phyloP scores from a whole-genome alignment of 2,797 vertebrate genomes.

The Gymnodraco acuticeps region DNA sequence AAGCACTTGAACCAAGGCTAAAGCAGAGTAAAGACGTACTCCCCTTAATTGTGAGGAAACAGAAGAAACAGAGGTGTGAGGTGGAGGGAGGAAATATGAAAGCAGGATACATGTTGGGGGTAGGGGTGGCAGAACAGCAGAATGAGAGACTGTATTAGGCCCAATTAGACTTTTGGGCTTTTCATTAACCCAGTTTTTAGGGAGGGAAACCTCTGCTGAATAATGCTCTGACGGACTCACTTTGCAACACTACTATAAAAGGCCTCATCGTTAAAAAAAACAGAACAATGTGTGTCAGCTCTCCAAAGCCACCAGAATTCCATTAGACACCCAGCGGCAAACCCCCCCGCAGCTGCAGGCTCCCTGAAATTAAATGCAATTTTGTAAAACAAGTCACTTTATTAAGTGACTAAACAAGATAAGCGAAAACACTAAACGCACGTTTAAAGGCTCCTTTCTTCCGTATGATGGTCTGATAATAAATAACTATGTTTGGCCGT shows the following conservation, averaged over 20 bases:
- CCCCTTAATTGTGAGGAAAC: constrained; percentile 70
- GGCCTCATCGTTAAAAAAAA: constrained; percentile 58
- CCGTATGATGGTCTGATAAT: constrained; percentile 41
- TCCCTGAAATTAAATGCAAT: constrained; percentile 73
- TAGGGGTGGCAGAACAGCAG: constrained; percentile 63
- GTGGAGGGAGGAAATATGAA: constrained; percentile 62
- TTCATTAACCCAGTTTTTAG: constrained; percentile 87
- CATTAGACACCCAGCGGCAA: constrained; percentile 72
- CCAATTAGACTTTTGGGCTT: constrained; percentile 86
- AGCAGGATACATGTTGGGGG: constrained; percentile 70
- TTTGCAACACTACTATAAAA: constrained; percentile 71
- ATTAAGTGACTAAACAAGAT: constrained; percentile 60
- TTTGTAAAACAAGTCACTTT: constrained; percentile 67
- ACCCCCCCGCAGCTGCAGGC: constrained; percentile 52
- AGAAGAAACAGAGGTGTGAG: constrained; percentile 51
- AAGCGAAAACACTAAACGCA: constrained; percentile 24
- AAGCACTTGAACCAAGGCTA: constrained; percentile 60
- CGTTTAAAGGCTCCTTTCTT: constrained; percentile 38
- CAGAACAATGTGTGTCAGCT: constrained; percentile 74
- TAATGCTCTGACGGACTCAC: constrained; percentile 79
- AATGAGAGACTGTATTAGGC: constrained; percentile 79
- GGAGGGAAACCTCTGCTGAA: constrained; percentile 83
- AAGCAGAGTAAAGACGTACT: constrained; percentile 61
- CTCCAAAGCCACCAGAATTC: constrained; percentile 74
- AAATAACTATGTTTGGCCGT: constrained; percentile 48